A percentile compares a stretch with the other conserved stretches of the same genome.
Conservation (phyloP, 2,113 vertebrate species). For the Psephotus haematonotus region DNA sequence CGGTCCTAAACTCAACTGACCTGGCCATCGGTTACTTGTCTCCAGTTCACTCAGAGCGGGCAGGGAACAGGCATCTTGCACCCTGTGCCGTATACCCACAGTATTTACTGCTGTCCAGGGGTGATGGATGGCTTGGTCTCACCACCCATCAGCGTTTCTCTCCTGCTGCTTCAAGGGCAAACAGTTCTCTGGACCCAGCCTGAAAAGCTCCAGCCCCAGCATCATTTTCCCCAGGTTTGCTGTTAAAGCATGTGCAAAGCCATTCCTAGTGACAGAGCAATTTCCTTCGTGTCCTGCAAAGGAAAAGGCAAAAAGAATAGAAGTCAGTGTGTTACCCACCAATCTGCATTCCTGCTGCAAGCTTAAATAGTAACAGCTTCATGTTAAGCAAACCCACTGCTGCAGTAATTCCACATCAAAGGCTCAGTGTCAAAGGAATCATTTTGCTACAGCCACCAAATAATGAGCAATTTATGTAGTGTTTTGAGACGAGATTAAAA, state of each 20-base stretch:
- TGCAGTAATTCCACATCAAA: background rate
- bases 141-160: background rate
- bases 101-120: accelerated
- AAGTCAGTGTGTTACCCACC: background rate
- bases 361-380: conserved; percentile 1
- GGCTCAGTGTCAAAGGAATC: background rate
- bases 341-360: background rate
- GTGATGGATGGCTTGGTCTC: background rate
- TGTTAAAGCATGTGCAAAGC: conserved; percentile 35
- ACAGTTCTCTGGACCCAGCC: background rate
- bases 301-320: background rate
- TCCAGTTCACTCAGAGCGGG: accelerated
- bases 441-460: background rate
- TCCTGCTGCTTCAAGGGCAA: conserved; percentile 40
- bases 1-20: background rate
- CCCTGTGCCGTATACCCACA: accelerated
- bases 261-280: conserved; percentile 41
- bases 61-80: background rate
- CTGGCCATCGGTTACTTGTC: background rate
- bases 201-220: background rate
- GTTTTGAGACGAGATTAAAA: background rate
- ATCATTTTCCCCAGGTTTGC: background rate
- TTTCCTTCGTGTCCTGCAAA: conserved; percentile 42
- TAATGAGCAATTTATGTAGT: background rate
- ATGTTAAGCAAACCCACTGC: background rate